Conservation (phyloP, 1,140 invertebrate species). For the Mya arenaria region DNA sequence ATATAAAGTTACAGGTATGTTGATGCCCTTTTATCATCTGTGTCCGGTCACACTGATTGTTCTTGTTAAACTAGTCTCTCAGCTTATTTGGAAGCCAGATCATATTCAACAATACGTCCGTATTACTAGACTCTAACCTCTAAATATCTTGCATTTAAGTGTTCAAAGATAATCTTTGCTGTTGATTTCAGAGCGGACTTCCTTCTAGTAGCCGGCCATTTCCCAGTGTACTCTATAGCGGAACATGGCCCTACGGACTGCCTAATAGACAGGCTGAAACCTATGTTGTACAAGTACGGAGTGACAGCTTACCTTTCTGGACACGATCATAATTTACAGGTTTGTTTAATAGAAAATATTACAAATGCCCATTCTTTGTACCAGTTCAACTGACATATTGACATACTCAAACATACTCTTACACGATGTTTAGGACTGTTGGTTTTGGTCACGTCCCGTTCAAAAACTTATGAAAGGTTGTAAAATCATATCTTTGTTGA, state of each 20-base stretch:
- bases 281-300: slow-evolving; percentile 81
- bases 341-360: slow-evolving; percentile 54
- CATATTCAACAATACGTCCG: background rate
- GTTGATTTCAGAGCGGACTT: slow-evolving; percentile 81
- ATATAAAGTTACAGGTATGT: background rate
- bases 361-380: background rate
- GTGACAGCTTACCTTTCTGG: slow-evolving; percentile 82
- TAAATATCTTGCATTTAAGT: background rate
- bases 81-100: background rate
- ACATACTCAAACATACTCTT: background rate
- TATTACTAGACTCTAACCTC: background rate
- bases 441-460: background rate
- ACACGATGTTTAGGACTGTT: background rate
- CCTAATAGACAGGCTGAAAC: slow-evolving; percentile 78
- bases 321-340: slow-evolving; percentile 83
- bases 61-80: background rate
- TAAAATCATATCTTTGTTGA: background rate
- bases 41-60: background rate
- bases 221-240: slow-evolving; percentile 83
- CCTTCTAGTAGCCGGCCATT: slow-evolving; percentile 83
- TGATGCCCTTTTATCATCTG: background rate
- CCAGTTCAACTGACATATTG: background rate
- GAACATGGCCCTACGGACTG: slow-evolving; percentile 82
- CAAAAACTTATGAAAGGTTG: background rate
- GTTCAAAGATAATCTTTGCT: background rate